Evolutionary conservation across 92 coral and sea anemone species (phyloP).

Genomic region (Palythoa heliodiscus): DNA sequence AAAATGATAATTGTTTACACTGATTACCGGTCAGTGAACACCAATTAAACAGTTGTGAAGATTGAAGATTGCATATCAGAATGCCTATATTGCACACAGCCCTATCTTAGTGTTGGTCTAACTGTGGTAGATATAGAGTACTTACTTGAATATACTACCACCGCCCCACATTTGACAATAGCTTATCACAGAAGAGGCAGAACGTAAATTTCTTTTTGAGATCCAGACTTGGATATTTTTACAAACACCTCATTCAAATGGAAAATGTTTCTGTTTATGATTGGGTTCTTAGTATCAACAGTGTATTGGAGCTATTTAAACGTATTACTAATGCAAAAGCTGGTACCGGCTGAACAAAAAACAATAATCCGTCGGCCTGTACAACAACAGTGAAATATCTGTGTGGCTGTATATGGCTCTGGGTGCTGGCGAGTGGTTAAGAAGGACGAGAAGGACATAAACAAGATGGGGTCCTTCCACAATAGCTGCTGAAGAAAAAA

Average conservation of each 20-base stretch:
- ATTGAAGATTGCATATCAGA: not conserved
- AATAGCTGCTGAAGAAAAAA: too few species aligned
- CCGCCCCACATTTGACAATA: not conserved
- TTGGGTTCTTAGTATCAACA: constrained; percentile 9
- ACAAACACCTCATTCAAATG: constrained; percentile 21
- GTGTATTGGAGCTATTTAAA: not conserved
- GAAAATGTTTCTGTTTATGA: not conserved
- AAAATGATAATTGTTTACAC: not conserved
- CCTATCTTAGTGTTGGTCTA: too few species aligned
- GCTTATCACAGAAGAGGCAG: not conserved
- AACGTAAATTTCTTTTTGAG: not conserved
- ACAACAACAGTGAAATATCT: too few species aligned
- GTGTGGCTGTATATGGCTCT: too few species aligned
- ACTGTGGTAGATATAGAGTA: not conserved
- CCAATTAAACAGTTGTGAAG: not conserved
- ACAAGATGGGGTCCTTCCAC: too few species aligned
- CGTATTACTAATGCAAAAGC: not conserved
- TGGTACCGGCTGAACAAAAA: constrained; percentile 8
- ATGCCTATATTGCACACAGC: not conserved
- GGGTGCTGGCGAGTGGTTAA: too few species aligned
- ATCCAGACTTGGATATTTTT: not conserved
- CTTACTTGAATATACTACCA: not conserved
- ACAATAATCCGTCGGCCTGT: too few species aligned
- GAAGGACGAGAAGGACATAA: too few species aligned
- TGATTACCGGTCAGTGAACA: not conserved